Evolutionary conservation across 2,113 vertebrate genomes (phyloP).

Genomic region (Dipodomys stephensi): DNA sequence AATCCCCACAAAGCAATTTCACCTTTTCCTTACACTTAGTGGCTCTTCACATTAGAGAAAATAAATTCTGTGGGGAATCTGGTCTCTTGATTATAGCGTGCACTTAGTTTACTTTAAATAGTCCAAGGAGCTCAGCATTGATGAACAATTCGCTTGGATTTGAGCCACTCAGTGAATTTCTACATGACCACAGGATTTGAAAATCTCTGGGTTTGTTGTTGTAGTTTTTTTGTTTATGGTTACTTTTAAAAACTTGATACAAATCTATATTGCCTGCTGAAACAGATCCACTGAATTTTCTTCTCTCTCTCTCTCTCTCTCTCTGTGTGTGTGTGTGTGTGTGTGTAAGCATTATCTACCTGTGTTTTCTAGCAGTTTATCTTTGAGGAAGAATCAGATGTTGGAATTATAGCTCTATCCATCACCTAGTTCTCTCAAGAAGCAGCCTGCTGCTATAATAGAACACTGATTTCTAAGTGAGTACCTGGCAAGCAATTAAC

Average conservation of each 20-base stretch:
- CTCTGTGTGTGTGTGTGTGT: too few species aligned
- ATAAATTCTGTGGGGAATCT: slow-evolving; percentile 27
- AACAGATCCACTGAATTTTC: neutral
- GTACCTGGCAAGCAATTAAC: neutral
- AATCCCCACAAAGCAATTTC: slow-evolving; percentile 17
- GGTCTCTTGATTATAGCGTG: neutral
- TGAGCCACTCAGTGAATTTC: neutral
- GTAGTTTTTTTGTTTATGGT: neutral
- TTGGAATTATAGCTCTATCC: neutral
- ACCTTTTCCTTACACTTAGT: neutral
- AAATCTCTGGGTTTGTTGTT: neutral
- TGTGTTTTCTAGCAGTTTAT: neutral
- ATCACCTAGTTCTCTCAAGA: neutral
- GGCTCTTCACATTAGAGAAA: neutral
- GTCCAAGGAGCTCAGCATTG: neutral
- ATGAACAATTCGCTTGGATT: neutral
- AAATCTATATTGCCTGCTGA: neutral
- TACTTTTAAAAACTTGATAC: neutral
- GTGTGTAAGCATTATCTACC: neutral
- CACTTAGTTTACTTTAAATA: slow-evolving; percentile 58
- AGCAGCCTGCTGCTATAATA: neutral
- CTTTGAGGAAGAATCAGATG: neutral
- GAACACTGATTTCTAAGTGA: neutral
- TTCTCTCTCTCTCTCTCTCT: too few species aligned
- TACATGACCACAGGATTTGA: neutral